Evolutionary conservation across 1,140 invertebrate species (phyloP).

Genomic region (Ptiloglossa arizonensis): DNA sequence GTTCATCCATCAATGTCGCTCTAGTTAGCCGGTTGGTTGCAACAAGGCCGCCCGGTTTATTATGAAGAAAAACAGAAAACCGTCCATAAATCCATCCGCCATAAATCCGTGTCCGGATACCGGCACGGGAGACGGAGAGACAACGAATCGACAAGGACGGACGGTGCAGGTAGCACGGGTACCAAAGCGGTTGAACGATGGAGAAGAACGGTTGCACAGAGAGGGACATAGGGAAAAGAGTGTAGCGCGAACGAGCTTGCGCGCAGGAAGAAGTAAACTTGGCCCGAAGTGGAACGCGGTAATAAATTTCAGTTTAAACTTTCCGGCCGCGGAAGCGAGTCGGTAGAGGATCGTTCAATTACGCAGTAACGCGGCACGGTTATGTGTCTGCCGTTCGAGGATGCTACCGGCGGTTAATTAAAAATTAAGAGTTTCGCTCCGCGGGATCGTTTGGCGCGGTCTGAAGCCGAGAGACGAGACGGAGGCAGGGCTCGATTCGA

Average conservation of each 20-base stretch:
- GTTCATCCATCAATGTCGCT: constrained; percentile 64
- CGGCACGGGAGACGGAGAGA: not conserved
- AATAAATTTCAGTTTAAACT: constrained; percentile 74
- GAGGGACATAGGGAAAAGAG: not conserved
- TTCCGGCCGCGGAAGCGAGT: constrained; percentile 50
- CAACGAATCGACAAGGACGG: not conserved
- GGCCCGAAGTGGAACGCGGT: constrained; percentile 53
- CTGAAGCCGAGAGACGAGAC: not conserved
- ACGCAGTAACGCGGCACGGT: constrained; percentile 54
- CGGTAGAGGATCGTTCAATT: constrained; percentile 64
- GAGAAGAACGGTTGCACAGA: not conserved
- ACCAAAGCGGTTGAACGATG: not conserved
- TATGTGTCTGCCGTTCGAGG: constrained; percentile 54
- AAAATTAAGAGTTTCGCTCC: constrained; percentile 64
- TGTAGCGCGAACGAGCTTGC: not conserved
- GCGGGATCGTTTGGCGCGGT: not conserved
- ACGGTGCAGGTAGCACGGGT: not conserved
- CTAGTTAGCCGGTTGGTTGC: constrained; percentile 50
- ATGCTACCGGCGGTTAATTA: constrained; percentile 61
- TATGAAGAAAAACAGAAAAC: constrained; percentile 49
- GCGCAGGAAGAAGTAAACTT: constrained; percentile 53
- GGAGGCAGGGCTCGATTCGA: not conserved
- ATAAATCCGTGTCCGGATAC: constrained; percentile 47
- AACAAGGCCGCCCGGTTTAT: constrained; percentile 50
- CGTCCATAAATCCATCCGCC: constrained; percentile 57